Conservation (phyloP, 1,140 invertebrate species). For the Drosophila arizonae region DNA sequence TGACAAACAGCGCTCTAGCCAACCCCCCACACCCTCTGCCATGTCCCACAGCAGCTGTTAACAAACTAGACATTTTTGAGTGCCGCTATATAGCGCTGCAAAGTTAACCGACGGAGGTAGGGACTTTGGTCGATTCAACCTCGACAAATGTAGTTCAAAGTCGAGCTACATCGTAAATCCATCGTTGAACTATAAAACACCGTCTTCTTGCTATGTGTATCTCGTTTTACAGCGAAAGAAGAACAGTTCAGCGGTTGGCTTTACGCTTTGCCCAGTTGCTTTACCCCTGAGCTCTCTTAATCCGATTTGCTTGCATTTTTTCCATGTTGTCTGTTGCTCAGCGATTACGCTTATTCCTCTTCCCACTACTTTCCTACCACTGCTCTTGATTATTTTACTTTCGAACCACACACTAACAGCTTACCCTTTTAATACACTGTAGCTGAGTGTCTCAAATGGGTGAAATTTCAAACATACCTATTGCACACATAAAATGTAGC, state of each 20-base stretch:
- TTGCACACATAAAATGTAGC: too few species aligned
- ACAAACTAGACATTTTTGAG: constrained; percentile 58
- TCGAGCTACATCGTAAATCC: constrained; percentile 79
- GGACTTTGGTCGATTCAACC: constrained; percentile 31
- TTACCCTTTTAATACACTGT: constrained; percentile 57
- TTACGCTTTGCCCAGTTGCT: constrained; percentile 55
- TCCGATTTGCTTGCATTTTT: constrained; percentile 77
- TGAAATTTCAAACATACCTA: neutral
- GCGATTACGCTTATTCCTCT: constrained; percentile 71
- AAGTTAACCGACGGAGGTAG: constrained; percentile 50
- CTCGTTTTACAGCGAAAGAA: constrained; percentile 56
- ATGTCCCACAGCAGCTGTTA: constrained; percentile 42
- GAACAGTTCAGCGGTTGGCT: constrained; percentile 40
- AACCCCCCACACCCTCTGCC: neutral
- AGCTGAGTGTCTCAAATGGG: neutral
- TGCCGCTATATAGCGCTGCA: constrained; percentile 16
- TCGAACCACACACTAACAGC: constrained; percentile 43
- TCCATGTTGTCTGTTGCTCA: constrained; percentile 59
- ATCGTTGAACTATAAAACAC: constrained; percentile 80
- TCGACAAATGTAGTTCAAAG: constrained; percentile 77
- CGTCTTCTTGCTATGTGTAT: constrained; percentile 75
- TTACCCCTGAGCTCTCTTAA: constrained; percentile 73
- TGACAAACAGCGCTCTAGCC: constrained; percentile 34
- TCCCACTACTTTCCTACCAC: constrained; percentile 22
- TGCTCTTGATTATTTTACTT: constrained; percentile 74